phyloP scores from a whole-genome alignment of 2,888 invertebrate species.

The Scrobipalpa atriplicella region DNA sequence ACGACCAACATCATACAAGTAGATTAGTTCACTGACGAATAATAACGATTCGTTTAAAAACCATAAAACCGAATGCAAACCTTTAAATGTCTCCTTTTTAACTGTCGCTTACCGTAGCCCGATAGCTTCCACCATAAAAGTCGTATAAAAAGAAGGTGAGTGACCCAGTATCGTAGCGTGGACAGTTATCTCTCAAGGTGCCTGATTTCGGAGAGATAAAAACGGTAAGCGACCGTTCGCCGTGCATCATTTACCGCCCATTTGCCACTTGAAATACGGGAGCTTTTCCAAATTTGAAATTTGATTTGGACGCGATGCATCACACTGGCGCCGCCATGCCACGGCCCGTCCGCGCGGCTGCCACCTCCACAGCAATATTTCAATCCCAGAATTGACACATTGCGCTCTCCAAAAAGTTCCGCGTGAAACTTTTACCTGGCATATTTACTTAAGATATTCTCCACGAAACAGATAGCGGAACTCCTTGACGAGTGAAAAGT shows the following conservation, averaged over 20 bases:
- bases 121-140: background rate
- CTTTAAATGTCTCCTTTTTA: background rate
- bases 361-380: conserved; percentile 69
- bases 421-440: conserved; percentile 76
- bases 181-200: conserved; percentile 49
- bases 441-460: conserved; percentile 77
- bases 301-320: conserved; percentile 56
- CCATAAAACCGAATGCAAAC: no score
- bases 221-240: conserved; percentile 35
- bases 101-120: background rate
- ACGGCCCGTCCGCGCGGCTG: conserved; percentile 27
- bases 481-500: conserved; percentile 79
- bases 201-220: conserved; percentile 48
- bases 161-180: conserved; percentile 40
- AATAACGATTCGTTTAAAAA: no score
- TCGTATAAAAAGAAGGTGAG: conserved; percentile 24
- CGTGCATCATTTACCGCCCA: conserved; percentile 39
- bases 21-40: no score
- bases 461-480: conserved; percentile 69
- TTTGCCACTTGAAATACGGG: conserved; percentile 51
- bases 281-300: conserved; percentile 40
- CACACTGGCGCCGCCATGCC: conserved; percentile 82
- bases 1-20: no score
- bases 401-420: conserved; percentile 69
- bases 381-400: conserved; percentile 80